phyloP scores from a whole-genome alignment of 2,113 vertebrate genomes.

The Brevimyrus niger region DNA sequence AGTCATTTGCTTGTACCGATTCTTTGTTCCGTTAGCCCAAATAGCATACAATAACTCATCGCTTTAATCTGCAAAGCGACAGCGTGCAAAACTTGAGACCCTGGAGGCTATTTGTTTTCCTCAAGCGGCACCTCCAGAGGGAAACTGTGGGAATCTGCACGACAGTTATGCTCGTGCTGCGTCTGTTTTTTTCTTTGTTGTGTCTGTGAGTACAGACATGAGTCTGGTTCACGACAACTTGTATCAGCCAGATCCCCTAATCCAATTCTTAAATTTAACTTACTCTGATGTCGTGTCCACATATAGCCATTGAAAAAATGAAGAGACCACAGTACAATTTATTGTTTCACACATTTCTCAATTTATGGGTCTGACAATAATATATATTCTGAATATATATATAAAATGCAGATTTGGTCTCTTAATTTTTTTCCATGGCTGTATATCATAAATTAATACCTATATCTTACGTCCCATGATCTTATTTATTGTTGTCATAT shows the following conservation, averaged over 20 bases:
- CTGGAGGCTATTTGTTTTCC: conserved; percentile 52
- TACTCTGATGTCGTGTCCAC: not conserved
- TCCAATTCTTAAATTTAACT: not conserved
- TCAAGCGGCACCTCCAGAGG: conserved; percentile 49
- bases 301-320: not conserved
- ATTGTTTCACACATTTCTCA: no score
- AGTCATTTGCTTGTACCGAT: not conserved
- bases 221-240: conserved; percentile 19
- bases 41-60: conserved; percentile 61
- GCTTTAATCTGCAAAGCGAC: conserved; percentile 54
- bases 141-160: conserved; percentile 42
- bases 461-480: not conserved
- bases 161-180: conserved; percentile 49
- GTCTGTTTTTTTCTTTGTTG: conserved; percentile 56
- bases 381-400: no score
- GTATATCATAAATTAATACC: not conserved
- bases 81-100: conserved; percentile 43
- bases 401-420: conserved; percentile 10
- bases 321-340: no score
- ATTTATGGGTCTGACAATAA: no score
- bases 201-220: conserved; percentile 47
- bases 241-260: not conserved
- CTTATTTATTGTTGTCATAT: not conserved
- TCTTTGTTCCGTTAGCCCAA: conserved; percentile 15
- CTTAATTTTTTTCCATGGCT: not conserved